Conservation (phyloP, 2,888 invertebrate species). For the Cheilosia soror region DNA sequence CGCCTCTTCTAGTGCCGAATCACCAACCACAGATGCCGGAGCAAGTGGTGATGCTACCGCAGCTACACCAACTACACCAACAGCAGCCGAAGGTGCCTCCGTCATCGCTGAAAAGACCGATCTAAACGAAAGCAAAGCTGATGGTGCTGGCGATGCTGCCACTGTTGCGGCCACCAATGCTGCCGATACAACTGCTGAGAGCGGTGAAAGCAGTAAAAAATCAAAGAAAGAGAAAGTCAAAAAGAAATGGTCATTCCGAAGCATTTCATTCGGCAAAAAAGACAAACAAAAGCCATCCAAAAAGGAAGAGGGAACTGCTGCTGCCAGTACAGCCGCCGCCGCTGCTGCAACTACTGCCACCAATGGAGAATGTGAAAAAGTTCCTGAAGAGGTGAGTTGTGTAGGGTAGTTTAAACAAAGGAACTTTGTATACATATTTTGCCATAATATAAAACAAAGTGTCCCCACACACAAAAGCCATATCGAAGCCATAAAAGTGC, state of each 20-base stretch:
- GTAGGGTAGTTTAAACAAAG: conserved; percentile 26
- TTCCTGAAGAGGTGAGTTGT: conserved; percentile 87
- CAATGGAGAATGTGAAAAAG: conserved; percentile 87
- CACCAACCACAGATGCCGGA: conserved; percentile 72
- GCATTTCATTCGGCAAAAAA: conserved; percentile 93
- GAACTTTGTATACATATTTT: conserved; percentile 26
- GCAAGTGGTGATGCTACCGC: conserved; percentile 72
- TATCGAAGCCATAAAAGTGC: conserved; percentile 61
- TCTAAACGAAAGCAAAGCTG: conserved; percentile 85
- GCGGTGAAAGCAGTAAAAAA: conserved; percentile 85
- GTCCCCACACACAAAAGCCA: conserved; percentile 1
- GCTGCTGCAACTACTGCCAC: conserved; percentile 77
- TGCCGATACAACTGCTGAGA: conserved; percentile 82
- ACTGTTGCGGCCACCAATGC: conserved; percentile 81
- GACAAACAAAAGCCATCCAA: conserved; percentile 93
- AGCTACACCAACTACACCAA: conserved; percentile 78
- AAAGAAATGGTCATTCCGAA: conserved; percentile 96
- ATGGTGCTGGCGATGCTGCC: conserved; percentile 78
- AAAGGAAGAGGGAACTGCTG: conserved; percentile 84
- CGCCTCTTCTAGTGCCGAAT: conserved; percentile 73
- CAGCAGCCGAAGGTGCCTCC: conserved; percentile 83
- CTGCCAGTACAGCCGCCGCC: conserved; percentile 75
- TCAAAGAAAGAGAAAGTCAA: conserved; percentile 90
- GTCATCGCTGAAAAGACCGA: conserved; percentile 84
- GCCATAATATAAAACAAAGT: conserved; percentile 34